Evolutionary conservation across 2,888 invertebrate species (phyloP).

Genomic region (Poecilobothrus nobilitatus): DNA sequence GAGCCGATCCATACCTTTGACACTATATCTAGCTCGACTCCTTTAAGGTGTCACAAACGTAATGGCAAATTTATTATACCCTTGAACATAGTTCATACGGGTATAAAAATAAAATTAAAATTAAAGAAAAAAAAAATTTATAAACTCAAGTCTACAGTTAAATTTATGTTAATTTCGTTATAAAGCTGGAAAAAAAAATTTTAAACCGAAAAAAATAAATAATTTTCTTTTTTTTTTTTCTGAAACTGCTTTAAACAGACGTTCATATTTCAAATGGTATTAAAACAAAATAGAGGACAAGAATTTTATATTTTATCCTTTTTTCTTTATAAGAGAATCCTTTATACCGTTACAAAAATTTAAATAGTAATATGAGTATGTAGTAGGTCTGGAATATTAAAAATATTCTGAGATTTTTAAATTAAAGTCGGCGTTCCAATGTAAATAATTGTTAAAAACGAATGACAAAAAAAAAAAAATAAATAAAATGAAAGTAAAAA

Average conservation of each 20-base stretch:
- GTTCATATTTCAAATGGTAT: neutral
- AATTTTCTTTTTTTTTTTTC: no score
- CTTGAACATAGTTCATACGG: no score
- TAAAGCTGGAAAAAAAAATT: neutral
- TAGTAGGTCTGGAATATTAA: no score
- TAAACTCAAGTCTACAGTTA: neutral
- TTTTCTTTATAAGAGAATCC: neutral
- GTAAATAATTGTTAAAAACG: neutral
- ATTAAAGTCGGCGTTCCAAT: neutral
- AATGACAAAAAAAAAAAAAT: neutral
- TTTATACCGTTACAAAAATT: neutral
- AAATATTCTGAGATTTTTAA: neutral
- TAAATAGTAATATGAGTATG: no score
- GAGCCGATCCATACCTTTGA: no score
- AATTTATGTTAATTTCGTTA: neutral
- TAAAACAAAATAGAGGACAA: neutral
- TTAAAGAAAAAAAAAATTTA: no score
- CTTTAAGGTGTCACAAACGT: no score
- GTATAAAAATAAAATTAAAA: no score
- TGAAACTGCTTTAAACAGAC: neutral
- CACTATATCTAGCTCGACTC: no score
- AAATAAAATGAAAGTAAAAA: no score
- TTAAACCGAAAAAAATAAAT: neutral
- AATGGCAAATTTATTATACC: no score
- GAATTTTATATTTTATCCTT: neutral